Percentiles rank a stretch among this genome's conserved stretches.
Evolutionary conservation across 2,888 invertebrate species (phyloP).

Genomic region (Coremacera marginata): DNA sequence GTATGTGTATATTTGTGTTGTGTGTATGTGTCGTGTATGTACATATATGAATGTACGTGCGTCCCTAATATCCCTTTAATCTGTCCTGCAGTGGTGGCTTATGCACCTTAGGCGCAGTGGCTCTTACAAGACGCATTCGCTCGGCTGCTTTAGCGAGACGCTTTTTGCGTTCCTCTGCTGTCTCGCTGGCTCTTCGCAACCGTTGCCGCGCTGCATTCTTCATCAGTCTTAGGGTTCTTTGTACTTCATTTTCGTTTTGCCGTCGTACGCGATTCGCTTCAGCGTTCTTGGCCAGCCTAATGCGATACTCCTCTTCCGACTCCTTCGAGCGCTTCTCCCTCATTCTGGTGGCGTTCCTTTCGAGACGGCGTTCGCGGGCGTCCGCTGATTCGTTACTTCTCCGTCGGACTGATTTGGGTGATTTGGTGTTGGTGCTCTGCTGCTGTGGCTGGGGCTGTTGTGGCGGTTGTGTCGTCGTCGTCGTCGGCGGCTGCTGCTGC

Average conservation of each 20-base stretch:
- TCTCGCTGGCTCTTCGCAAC: slow-evolving; percentile 67
- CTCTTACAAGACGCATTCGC: slow-evolving; percentile 66
- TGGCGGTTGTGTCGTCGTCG: slow-evolving; percentile 43
- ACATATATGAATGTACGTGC: slow-evolving; percentile 18
- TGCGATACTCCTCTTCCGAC: slow-evolving; percentile 65
- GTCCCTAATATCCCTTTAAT: slow-evolving; percentile 65
- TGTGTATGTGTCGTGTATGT: slow-evolving; percentile 28
- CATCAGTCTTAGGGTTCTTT: slow-evolving; percentile 69
- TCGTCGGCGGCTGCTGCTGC: slow-evolving; percentile 46
- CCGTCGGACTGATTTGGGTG: slow-evolving; percentile 51
- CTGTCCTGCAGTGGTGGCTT: slow-evolving; percentile 68
- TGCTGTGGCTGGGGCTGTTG: slow-evolving; percentile 45
- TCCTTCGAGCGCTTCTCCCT: slow-evolving; percentile 68
- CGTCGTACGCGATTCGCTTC: slow-evolving; percentile 68
- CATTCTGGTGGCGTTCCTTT: slow-evolving; percentile 69
- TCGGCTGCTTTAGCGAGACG: slow-evolving; percentile 68
- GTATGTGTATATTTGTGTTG: slow-evolving; percentile 32
- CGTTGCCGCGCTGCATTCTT: slow-evolving; percentile 69
- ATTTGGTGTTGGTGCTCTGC: slow-evolving; percentile 2
- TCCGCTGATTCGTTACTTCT: slow-evolving; percentile 69
- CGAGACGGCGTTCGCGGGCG: slow-evolving; percentile 66
- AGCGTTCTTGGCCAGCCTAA: slow-evolving; percentile 68
- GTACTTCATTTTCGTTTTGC: slow-evolving; percentile 69
- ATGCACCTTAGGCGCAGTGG: slow-evolving; percentile 67
- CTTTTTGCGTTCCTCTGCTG: slow-evolving; percentile 65